Base-by-base conservation (phyloP, 2,113 vertebrate species). In the Aegithalos caudatus region DNA sequence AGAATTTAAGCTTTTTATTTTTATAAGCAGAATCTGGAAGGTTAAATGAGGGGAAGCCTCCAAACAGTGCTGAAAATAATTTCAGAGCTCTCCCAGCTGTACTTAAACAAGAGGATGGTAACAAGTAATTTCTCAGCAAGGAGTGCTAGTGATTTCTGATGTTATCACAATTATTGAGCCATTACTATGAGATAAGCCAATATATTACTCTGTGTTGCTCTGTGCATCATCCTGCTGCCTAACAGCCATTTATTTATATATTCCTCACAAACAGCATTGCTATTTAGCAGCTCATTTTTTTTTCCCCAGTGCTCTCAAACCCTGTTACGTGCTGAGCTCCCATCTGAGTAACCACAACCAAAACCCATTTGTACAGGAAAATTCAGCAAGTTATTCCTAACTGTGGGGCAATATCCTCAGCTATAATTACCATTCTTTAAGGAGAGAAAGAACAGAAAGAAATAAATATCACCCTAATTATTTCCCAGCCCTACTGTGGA, bases 81-180 rank as follows among this genome's bases (percentile, higher is more conserved):
- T 95, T 97, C 92, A 76, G 71, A 96, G 53, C 95, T 92, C 96
- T 95, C 94, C 90, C 94, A 97, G 94, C 83, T 81, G 40, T 95
- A 93, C 95, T 97, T 96, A 98, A 98, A 97, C 95, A 96, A 94
- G 94, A 96, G 92, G 95, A 97, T 94, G 95, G 94, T 94, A 96
- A 92, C 81, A 94, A 95, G 95, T 92, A 91, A 93, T 95, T 97
- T 97, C 95, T 95, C 94, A 90, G 97, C 94, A 82, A 96, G 94
- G 89, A 95, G 94, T 53, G 92, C 92, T 86, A 94, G 96, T 78
- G 80, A 97, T 97, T 97, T 97, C 96, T 96, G 96, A 97, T 97
- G 96, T 94, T 98, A 97, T 97, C 96, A 95, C 96, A 97, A 97
- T 97, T 97, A 97, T 95, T n/a, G 57, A 81, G 90, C 85, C 94